Evolutionary conservation across 2,113 vertebrate species (phyloP), one percentile per base, ranked within the genome.

Genomic region (Melanotaenia duboulayi): DNA sequence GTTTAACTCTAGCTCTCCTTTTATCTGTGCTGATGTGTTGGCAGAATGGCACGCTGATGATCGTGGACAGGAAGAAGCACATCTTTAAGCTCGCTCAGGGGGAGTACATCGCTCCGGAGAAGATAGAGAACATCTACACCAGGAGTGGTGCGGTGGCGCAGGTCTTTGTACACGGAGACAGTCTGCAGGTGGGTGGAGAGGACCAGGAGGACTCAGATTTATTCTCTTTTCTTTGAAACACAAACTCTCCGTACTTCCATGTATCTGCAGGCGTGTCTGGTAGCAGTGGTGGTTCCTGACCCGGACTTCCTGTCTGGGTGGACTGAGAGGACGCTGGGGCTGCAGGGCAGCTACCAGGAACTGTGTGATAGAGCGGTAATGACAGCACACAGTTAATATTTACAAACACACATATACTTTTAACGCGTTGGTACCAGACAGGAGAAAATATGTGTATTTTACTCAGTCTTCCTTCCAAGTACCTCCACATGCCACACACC

Each of bases 41-140:
- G n/a, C 94, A 99, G 98, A 98, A 98, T 19, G 98, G 98, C 52
- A 97, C 97, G 0, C 65, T 99, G 90, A 97, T 96, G 94, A 96
- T 99, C n/a, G 94, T 98, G 46, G 98, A 99, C 93, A 93, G 98
- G 77, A 99, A 99, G 90, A 99, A 99, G 80, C 96, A 99, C 76
- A 98, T 99, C 90, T 99, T 99, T 79, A 99, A 99, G 88, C 92
- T 99, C 83, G 96, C 97, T 0, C 97, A 99, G 85, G 98, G 97
- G 51, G 97, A 99, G 83, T 99, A 99, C 92, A 97, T 99, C 17
- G 97, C 97, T 24, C 97, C 97, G 0, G 97, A 99, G 71, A 99
- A 98, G 93, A 97, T 99, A 28, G 98, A 99, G 87, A 97, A 96
- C 5, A 23, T 99, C 11, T 99, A 99, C 85, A 3, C 82, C 3